A percentile compares a stretch with the other conserved stretches of the same genome.
Evolutionary conservation across 1,140 invertebrate species (phyloP).

Genomic region (Drosophila willistoni): DNA sequence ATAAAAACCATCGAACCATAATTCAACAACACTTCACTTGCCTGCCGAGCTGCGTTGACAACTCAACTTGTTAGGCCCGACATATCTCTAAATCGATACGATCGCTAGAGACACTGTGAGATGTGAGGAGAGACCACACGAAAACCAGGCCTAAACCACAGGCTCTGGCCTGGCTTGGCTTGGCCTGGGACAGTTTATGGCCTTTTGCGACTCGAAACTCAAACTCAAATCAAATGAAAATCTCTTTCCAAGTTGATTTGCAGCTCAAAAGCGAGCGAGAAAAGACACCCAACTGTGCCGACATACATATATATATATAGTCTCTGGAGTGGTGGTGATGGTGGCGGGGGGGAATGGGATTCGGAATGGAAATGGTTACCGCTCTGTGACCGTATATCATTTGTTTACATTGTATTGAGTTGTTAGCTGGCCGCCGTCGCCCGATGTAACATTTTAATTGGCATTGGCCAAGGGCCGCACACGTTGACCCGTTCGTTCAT

Average conservation of each 20-base stretch:
- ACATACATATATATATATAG: constrained; percentile 24
- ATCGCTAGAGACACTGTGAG: constrained; percentile 38
- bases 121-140: constrained; percentile 49
- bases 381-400: constrained; percentile 75
- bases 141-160: constrained; percentile 49
- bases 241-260: constrained; percentile 72
- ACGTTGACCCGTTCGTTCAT: constrained; percentile 37
- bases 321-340: constrained; percentile 14
- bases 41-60: constrained; percentile 74
- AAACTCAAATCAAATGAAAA: constrained; percentile 75
- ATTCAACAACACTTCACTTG: constrained; percentile 69
- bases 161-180: constrained; percentile 16
- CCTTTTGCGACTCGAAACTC: constrained; percentile 36
- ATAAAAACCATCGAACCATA: constrained; percentile 51
- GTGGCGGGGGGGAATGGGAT: constrained; percentile 4
- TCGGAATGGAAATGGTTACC: constrained; percentile 18
- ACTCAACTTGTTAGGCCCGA: constrained; percentile 75
- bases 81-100: constrained; percentile 69
- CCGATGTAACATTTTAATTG: constrained; percentile 65
- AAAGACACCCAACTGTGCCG: constrained; percentile 49
- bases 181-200: constrained; percentile 45
- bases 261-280: constrained; percentile 24
- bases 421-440: constrained; percentile 66
- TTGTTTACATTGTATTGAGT: constrained; percentile 81
- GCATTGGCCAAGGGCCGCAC: constrained; percentile 61